These are phyloP conservation scores for Rhabdomys pumilio DNA, from an alignment of 2,797 vertebrate species.

Conservation along the genomic window DNA sequence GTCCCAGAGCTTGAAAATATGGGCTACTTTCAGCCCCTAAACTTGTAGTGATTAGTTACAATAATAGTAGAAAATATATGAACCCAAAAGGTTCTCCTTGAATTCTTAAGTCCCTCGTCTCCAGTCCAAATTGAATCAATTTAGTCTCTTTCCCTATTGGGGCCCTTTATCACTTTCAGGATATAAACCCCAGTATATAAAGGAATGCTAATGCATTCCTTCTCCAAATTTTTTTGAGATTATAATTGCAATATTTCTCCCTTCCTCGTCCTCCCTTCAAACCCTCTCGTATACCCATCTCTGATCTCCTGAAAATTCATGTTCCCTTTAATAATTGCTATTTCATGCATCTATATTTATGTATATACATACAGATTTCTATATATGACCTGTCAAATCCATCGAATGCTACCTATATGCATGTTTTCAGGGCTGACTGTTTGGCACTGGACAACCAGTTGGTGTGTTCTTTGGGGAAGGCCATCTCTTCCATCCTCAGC, in stretches of 20 bases:
- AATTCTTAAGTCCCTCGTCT: neutral
- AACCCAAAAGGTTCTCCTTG: neutral
- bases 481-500: neutral
- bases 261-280: neutral
- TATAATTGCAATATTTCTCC: neutral
- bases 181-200: slow-evolving; percentile 10
- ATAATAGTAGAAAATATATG: neutral
- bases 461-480: neutral
- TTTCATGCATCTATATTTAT: neutral
- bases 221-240: neutral
- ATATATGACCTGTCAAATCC: neutral
- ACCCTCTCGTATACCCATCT: neutral
- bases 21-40: neutral
- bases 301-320: neutral
- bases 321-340: neutral
- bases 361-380: neutral
- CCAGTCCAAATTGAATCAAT: neutral
- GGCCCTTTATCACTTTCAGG: neutral
- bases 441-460: neutral
- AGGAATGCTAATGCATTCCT: slow-evolving; percentile 39
- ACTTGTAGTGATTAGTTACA: neutral
- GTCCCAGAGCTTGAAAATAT: neutral
- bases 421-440: neutral
- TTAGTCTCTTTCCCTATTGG: neutral
- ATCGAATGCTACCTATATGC: neutral